A percentile compares a stretch with the other conserved stretches of the same genome.
Conservation (phyloP, 2,888 invertebrate species). For the Nemoura dubitans region DNA sequence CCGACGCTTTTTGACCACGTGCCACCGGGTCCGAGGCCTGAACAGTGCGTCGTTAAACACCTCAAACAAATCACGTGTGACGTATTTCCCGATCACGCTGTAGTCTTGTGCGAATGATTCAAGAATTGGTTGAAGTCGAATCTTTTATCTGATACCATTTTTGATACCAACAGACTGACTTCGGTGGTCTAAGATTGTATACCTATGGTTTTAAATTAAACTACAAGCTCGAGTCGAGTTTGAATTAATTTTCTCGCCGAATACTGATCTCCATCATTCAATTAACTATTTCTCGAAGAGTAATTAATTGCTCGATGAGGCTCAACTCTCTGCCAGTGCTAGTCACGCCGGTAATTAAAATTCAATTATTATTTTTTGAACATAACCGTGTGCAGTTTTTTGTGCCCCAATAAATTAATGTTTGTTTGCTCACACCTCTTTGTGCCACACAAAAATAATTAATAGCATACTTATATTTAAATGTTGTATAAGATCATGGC, state of each 20-base stretch:
- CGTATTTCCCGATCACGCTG: too few species aligned
- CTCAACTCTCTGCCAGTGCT: not conserved
- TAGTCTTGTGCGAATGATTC: too few species aligned
- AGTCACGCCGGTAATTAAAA: not conserved
- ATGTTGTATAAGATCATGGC: too few species aligned
- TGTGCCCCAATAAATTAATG: not conserved
- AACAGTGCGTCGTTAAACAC: too few species aligned
- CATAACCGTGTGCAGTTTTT: not conserved
- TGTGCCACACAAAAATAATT: not conserved
- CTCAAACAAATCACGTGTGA: too few species aligned
- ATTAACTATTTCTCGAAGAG: not conserved
- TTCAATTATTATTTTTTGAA: not conserved
- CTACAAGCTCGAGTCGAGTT: not conserved
- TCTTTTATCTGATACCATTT: too few species aligned
- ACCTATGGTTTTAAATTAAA: too few species aligned
- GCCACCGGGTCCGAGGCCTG: too few species aligned
- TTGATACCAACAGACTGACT: too few species aligned
- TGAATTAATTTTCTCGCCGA: not conserved
- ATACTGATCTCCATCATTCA: not conserved
- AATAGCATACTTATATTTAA: not conserved
- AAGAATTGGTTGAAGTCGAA: too few species aligned
- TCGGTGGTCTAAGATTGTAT: too few species aligned
- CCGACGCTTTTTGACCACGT: too few species aligned
- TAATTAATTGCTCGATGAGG: not conserved
- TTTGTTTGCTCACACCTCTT: conserved; percentile 12